phyloP scores from a whole-genome alignment of 2,797 vertebrate species.

The Hirundo rustica region DNA sequence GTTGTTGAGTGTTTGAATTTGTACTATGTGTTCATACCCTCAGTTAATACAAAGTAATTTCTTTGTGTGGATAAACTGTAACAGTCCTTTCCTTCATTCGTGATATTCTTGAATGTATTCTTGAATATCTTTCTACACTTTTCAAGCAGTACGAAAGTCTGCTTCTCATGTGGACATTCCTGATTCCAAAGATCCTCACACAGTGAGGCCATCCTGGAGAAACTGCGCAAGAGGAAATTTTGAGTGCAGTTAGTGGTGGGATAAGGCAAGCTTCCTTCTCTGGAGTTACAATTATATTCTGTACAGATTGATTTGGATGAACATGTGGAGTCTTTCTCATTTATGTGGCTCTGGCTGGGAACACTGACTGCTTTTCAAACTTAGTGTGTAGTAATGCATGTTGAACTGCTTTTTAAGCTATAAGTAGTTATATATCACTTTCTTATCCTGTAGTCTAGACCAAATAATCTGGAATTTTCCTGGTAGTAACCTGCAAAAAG shows the following conservation, averaged over 20 bases:
- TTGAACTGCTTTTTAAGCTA: background rate
- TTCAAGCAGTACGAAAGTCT: background rate
- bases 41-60: background rate
- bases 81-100: background rate
- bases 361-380: background rate
- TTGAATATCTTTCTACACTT: background rate
- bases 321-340: background rate
- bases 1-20: background rate
- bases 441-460: background rate
- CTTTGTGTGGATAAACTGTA: background rate
- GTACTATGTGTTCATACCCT: background rate
- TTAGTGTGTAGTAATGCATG: background rate
- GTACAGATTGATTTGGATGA: background rate
- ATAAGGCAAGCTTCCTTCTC: background rate
- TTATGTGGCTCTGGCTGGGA: background rate
- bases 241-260: background rate
- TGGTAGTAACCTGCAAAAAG: background rate
- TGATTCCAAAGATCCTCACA: background rate
- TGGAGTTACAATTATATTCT: background rate
- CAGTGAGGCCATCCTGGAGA: background rate
- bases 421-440: background rate
- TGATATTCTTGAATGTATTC: background rate
- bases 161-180: background rate
- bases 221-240: background rate
- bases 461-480: background rate